A percentile compares a stretch with the other conserved stretches of the same genome.
phyloP scores from a whole-genome alignment of 2,888 invertebrate species.

The Tetheella fluctuosa region DNA sequence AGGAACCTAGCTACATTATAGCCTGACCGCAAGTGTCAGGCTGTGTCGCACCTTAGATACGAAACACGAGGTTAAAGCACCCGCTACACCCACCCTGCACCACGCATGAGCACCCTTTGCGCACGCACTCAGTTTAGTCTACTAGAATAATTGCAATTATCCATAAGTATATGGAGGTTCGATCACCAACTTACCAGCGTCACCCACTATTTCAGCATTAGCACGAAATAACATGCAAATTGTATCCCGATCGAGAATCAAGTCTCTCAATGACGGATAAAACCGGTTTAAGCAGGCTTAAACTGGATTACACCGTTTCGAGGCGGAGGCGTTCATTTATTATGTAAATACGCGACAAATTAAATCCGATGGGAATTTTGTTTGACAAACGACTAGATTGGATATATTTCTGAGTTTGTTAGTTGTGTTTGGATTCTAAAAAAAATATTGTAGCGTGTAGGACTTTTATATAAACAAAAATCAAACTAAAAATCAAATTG shows the following conservation, averaged over 20 bases:
- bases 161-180: constrained; percentile 46
- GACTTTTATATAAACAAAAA: no score
- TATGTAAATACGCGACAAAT: constrained; percentile 84
- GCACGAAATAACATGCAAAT: constrained; percentile 77
- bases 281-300: constrained; percentile 73
- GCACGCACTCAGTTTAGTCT: no score
- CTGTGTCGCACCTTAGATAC: no score
- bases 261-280: constrained; percentile 82
- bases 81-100: no score
- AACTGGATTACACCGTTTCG: constrained; percentile 73
- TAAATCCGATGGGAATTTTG: constrained; percentile 81
- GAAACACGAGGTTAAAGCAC: no score
- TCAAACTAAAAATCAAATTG: no score
- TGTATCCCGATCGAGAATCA: constrained; percentile 79
- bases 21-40: no score
- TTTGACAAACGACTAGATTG: constrained; percentile 75
- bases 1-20: no score
- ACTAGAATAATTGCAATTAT: constrained; percentile 19
- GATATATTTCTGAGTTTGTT: constrained; percentile 54
- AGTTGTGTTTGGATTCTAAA: constrained; percentile 27
- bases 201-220: constrained; percentile 72
- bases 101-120: no score
- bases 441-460: not conserved
- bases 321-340: constrained; percentile 80
- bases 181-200: constrained; percentile 60